These are phyloP conservation scores for Argyresthia goedartella DNA, from an alignment of 2,888 invertebrate genomes.

Conservation along the genomic window DNA sequence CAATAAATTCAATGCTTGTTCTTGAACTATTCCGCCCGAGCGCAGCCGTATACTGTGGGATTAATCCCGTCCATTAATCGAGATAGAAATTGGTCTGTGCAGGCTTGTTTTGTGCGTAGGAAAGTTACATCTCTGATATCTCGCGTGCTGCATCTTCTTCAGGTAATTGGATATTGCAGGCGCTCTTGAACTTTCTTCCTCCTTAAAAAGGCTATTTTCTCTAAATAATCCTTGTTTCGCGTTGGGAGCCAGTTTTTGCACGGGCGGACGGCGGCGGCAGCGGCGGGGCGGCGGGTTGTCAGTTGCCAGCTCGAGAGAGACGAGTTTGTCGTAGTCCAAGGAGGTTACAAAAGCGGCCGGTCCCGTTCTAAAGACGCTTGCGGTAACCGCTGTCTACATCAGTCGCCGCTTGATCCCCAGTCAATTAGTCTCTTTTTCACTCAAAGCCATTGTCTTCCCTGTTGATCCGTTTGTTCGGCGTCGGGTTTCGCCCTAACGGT, in stretches of 20 bases:
- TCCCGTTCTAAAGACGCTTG: slow-evolving; percentile 24
- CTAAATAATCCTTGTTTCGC: slow-evolving; percentile 3
- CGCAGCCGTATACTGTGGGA: background rate
- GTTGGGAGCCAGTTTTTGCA: slow-evolving; percentile 3
- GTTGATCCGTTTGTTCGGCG: slow-evolving; percentile 24
- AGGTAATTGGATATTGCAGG: background rate
- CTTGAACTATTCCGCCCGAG: slow-evolving; percentile 14
- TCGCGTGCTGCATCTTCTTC: background rate
- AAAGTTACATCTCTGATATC: background rate
- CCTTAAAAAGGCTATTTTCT: slow-evolving; percentile 2
- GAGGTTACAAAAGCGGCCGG: slow-evolving; percentile 5
- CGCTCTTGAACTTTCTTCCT: slow-evolving; percentile 1
- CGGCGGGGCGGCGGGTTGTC: too few species aligned
- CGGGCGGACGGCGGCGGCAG: too few species aligned
- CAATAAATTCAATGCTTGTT: slow-evolving; percentile 16
- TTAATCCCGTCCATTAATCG: slow-evolving; percentile 3
- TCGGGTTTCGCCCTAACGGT: slow-evolving; percentile 34
- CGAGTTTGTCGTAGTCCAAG: background rate
- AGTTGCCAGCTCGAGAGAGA: background rate
- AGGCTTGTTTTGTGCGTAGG: background rate
- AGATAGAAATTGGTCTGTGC: background rate
- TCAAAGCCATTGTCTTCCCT: slow-evolving; percentile 35
- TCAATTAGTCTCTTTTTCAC: slow-evolving; percentile 40
- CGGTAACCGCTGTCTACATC: slow-evolving; percentile 41
- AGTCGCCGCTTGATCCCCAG: slow-evolving; percentile 23